Conservation (phyloP, 2,888 invertebrate genomes). For the Dyspetes luteomarginatus region DNA sequence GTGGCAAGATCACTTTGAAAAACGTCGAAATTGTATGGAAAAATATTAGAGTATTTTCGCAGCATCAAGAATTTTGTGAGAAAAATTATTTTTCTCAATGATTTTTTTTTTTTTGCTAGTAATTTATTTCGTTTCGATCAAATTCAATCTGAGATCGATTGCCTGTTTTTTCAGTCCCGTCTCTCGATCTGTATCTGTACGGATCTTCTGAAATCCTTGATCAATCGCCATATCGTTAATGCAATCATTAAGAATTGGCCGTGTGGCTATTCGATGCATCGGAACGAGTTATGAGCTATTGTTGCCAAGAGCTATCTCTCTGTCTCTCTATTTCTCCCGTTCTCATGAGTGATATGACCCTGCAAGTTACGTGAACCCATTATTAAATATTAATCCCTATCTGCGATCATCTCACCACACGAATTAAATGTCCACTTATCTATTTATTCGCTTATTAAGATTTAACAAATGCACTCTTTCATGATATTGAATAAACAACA, state of each 20-base stretch:
- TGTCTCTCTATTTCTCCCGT: background rate
- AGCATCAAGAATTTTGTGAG: too few species aligned
- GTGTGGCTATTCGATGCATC: conserved; percentile 16
- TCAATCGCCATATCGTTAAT: conserved; percentile 65
- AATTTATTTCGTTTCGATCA: background rate
- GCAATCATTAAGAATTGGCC: conserved; percentile 66
- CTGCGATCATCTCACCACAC: background rate
- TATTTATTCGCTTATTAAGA: too few species aligned
- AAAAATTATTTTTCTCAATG: background rate
- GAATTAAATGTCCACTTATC: too few species aligned
- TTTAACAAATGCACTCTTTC: too few species aligned
- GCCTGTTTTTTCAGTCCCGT: background rate
- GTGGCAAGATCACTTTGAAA: too few species aligned
- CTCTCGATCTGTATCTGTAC: conserved; percentile 9
- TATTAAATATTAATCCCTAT: conserved; percentile 5
- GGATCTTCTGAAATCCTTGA: conserved; percentile 58
- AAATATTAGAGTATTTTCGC: too few species aligned
- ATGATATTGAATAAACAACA: background rate
- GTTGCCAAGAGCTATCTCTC: conserved; percentile 48
- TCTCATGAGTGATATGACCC: conserved; percentile 8
- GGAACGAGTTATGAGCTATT: conserved; percentile 38
- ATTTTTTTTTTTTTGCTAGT: background rate
- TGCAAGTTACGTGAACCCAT: conserved; percentile 40
- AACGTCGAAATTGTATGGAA: too few species aligned
- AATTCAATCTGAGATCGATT: background rate